phyloP scores from a whole-genome alignment of 2,888 invertebrate species.

The Chalcosyrphus nemorum region DNA sequence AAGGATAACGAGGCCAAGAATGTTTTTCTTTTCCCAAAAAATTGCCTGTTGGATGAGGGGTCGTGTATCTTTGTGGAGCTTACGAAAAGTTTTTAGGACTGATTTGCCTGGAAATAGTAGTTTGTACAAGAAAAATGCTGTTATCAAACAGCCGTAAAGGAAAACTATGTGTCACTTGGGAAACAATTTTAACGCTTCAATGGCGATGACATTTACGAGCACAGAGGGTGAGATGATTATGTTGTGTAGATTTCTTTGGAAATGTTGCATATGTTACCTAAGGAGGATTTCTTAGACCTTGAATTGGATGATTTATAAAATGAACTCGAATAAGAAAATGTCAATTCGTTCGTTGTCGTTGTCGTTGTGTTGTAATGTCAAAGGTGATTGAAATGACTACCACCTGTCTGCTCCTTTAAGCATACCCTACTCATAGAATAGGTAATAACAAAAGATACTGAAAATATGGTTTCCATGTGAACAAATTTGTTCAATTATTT shows the following conservation, averaged over 20 bases:
- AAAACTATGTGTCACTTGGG: constrained; percentile 27
- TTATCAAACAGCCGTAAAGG: constrained; percentile 16
- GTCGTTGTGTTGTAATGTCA: background rate
- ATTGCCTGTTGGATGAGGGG: background rate
- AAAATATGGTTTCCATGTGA: background rate
- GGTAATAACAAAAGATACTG: too few relatives aligned
- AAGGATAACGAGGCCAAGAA: background rate
- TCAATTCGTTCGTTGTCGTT: too few relatives aligned
- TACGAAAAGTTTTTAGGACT: background rate
- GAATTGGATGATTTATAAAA: background rate
- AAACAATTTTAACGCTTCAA: constrained; percentile 1
- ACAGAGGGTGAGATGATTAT: background rate
- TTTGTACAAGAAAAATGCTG: background rate
- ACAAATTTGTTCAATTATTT: background rate
- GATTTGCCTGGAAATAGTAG: background rate
- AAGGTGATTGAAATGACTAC: background rate
- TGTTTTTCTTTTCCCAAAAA: background rate
- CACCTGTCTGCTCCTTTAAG: background rate
- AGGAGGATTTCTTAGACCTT: background rate
- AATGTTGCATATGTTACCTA: background rate
- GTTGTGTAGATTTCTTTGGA: background rate
- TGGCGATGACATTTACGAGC: background rate
- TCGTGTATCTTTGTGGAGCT: background rate
- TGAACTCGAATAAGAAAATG: background rate
- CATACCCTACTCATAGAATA: too few relatives aligned